phyloP scores from a whole-genome alignment of 2,888 invertebrate species.

The Synergus itoensis region DNA sequence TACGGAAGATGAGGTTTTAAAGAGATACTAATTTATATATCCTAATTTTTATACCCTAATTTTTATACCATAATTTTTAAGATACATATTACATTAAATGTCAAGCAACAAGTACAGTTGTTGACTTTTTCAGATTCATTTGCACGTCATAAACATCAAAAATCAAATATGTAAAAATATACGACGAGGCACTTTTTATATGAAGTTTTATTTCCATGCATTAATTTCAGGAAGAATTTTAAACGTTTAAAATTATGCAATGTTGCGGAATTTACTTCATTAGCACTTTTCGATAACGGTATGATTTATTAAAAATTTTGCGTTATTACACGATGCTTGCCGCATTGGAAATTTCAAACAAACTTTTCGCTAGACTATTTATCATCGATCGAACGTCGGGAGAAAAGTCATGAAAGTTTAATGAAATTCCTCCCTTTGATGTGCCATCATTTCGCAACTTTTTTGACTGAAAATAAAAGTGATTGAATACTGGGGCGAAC shows the following conservation, averaged over 20 bases:
- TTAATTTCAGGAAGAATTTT: not conserved
- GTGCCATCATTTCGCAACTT: not conserved
- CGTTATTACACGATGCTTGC: not conserved
- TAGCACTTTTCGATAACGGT: not conserved
- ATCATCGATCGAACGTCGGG: constrained; percentile 6
- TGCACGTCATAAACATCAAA: not conserved
- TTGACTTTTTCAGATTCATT: no score
- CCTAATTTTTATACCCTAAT: no score
- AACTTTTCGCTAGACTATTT: constrained; percentile 28
- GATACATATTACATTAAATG: no score
- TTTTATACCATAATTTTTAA: no score
- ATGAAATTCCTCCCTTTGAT: constrained; percentile 18
- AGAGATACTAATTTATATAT: no score
- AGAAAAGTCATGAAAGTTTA: constrained; percentile 19
- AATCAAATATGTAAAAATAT: not conserved
- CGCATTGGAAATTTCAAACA: not conserved
- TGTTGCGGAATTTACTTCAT: not conserved
- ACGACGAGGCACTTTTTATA: not conserved
- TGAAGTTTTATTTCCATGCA: not conserved
- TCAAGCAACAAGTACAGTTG: no score
- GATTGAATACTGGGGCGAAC: not conserved
- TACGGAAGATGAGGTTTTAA: no score
- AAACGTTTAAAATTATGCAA: not conserved
- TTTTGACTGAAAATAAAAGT: not conserved
- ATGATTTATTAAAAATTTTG: constrained; percentile 20